These are phyloP conservation scores for Zaprionus obscuricornis DNA, from an alignment of 2,888 invertebrate genomes.

Conservation along the genomic window DNA sequence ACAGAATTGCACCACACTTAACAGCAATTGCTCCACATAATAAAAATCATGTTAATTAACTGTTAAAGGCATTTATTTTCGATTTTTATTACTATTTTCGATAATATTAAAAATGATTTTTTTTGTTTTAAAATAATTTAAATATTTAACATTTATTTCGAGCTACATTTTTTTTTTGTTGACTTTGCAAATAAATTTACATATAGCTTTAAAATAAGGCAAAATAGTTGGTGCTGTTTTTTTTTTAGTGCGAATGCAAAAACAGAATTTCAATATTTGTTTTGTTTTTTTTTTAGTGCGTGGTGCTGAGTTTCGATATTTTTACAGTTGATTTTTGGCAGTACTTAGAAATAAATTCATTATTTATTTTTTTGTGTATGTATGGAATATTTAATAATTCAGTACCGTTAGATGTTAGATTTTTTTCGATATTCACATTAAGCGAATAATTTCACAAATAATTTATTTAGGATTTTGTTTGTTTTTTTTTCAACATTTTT, in stretches of 20 bases:
- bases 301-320: conserved; percentile 27
- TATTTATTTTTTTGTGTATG: too few species aligned
- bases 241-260: conserved; percentile 34
- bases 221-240: conserved; percentile 36
- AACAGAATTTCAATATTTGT: conserved; percentile 27
- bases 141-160: conserved; percentile 61
- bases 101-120: too few species aligned
- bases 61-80: background rate
- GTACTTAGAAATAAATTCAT: conserved; percentile 56
- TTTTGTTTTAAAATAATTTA: conserved; percentile 30
- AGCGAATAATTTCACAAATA: conserved; percentile 58
- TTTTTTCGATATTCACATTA: conserved; percentile 30
- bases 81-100: background rate
- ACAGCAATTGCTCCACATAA: background rate
- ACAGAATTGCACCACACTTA: conserved; percentile 17
- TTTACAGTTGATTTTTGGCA: conserved; percentile 57
- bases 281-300: conserved; percentile 54
- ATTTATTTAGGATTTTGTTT: conserved; percentile 62
- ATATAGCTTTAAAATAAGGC: conserved; percentile 42
- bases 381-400: conserved; percentile 36
- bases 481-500: conserved; percentile 49
- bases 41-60: background rate
- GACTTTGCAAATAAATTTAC: conserved; percentile 24
- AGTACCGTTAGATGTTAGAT: conserved; percentile 22
- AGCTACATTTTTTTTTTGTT: conserved; percentile 34